Evolutionary conservation across 2,888 invertebrate genomes (phyloP), one percentile per base, ranked within the genome.

Genomic region (Dermolepida albohirtum): DNA sequence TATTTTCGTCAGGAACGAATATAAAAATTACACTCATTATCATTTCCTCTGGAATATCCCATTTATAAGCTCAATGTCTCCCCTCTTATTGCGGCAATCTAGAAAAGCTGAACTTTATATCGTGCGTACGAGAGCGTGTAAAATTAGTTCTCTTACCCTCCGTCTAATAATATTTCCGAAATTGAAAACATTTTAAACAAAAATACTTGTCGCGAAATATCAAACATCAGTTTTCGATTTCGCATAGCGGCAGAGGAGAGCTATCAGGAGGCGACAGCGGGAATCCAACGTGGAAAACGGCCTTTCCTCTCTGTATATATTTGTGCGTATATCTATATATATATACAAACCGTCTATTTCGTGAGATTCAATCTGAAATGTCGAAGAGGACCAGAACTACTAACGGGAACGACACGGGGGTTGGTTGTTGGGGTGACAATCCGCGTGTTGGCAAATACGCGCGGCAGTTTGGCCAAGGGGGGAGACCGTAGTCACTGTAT

Each of bases 371-470:
- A 77, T 76, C 76, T 74, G 75, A 74, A 73, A 62, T 14, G 59
- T 29, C 59, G 59, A 34, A 47, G 34, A 47, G 47, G n/a, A 59
- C 59, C 59, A 59, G 34, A 34, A 49, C 27, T 62, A 62, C 44
- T 47, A 34, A 34, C 74, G 52, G 52, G 12, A 52, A 52, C 52
- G 75, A 74, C 73, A 75, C 66, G 70, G 76, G 68, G 72, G 71
- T 66, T 67, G 69, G 70, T 70, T 69, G 70, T 72, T 72, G 71
- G 72, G 73, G 74, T 73, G 74, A 74, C 74, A 73, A 71, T 73
- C 74, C 71, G 75, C 76, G 76, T 79, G 78, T 79, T 77, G 78
- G 78, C 77, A 78, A 77, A 77, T 78, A 78, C 75, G 76, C 47
- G 59, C 47, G 29, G 59, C 59, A 47, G 47, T 62, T 44, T 49